A percentile compares a stretch with the other conserved stretches of the same genome.
phyloP scores from a whole-genome alignment of 2,888 invertebrate species.

The Abscondita cerata region DNA sequence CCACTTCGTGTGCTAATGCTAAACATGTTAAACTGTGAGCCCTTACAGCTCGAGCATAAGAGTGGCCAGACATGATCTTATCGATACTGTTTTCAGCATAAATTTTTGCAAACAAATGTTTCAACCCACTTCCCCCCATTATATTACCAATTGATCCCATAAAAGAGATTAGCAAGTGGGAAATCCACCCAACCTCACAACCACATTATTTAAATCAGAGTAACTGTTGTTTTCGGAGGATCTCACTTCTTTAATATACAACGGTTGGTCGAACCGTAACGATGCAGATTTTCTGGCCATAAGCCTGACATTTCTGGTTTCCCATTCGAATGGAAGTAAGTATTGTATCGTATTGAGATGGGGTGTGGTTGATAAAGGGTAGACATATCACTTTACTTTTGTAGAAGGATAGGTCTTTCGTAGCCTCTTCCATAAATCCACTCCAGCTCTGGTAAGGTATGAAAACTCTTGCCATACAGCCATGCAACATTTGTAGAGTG shows the following conservation, averaged over 20 bases:
- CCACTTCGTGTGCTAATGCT: too few species aligned
- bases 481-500: constrained; percentile 1
- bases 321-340: constrained; percentile 7
- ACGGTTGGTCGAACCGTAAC: constrained; percentile 21
- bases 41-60: too few species aligned
- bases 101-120: constrained; percentile 38
- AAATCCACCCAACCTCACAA: constrained; percentile 37
- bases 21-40: too few species aligned
- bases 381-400: constrained; percentile 12
- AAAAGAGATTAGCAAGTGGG: constrained; percentile 38
- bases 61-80: too few species aligned
- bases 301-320: constrained; percentile 9
- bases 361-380: constrained; percentile 5
- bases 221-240: constrained; percentile 40
- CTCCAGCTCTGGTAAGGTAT: constrained; percentile 24
- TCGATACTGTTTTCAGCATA: constrained; percentile 41
- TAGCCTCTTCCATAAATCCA: constrained; percentile 12
- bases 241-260: constrained; percentile 38
- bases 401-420: constrained; percentile 1
- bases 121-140: constrained; percentile 33
- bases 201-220: background rate
- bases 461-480: constrained; percentile 11
- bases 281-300: constrained; percentile 5
- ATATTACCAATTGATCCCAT: constrained; percentile 37
- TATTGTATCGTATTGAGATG: constrained; percentile 14